Evolutionary conservation across 2,797 vertebrate genomes (phyloP), one percentile per base, ranked within the genome.

Genomic region (Mormyrops attenuatus): DNA sequence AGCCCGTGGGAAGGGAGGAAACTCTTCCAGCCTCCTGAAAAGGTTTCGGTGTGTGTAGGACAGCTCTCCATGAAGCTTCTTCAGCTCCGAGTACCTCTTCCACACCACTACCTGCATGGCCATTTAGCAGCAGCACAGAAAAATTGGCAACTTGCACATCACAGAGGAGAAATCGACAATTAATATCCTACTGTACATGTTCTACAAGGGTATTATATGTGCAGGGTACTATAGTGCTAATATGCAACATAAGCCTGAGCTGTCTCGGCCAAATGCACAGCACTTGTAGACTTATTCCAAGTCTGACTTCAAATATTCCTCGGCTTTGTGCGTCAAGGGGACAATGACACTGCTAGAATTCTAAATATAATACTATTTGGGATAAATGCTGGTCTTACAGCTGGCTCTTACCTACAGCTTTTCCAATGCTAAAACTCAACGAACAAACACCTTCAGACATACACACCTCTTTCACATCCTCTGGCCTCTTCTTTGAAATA

Each of bases 31-130:
- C 57, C 96, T 94, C 17, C 97, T 95, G 93, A 98, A 98, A 88
- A 98, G 96, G 93, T 98, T 98, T 88, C 97, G 96, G 92, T 98
- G 98, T 0, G 97, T 98, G 92, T 97, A 98, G 69, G 97, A 96
- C 93, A 98, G 91, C 92, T 98, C 98, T 7, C 96, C 96, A 0
- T 98, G 97, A 60, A 98, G 96, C 94, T 97, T 98, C 93, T 97
- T 97, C 90, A 98, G 95, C 93, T 98, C 98, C 0, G 97, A 97
- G 93, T 97, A 98, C 80, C 98, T 95, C 92, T 95, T 97, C 97
- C 97, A 98, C 87, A 97, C 95, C 1, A 96, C 95, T 90, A 98
- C 95, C 96, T 97, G 87, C 55, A 88, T 52, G 85, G 88, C n/a
- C 8, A 90, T 86, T 53, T 22, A 88, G 47, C 49, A 91, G 17